Evolutionary conservation across 2,888 invertebrate genomes (phyloP).

Genomic region (Agrochola macilenta): DNA sequence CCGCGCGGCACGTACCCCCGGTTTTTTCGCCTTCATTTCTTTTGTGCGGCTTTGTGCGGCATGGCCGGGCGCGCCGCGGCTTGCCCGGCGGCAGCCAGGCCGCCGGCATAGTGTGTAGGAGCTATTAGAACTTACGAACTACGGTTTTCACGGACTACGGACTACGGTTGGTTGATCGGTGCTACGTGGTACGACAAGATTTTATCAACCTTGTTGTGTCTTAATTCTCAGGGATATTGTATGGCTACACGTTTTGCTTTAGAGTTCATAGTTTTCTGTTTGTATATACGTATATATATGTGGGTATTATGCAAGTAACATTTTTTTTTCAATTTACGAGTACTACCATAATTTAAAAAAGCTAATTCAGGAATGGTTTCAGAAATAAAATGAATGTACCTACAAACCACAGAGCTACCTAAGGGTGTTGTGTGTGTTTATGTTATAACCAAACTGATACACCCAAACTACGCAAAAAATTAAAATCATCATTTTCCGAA

Average conservation of each 20-base stretch:
- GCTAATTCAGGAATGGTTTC: background rate
- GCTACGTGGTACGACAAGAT: constrained; percentile 10
- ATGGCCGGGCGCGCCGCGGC: too few species aligned
- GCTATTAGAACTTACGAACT: background rate
- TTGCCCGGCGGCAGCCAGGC: too few species aligned
- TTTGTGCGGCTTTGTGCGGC: too few species aligned
- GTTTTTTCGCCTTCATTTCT: too few species aligned
- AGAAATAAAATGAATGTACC: background rate
- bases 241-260: background rate
- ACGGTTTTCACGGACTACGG: background rate
- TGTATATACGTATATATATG: too few species aligned
- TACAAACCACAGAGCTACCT: background rate
- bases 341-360: background rate
- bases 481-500: constrained; percentile 12
- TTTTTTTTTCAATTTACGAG: too few species aligned
- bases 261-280: background rate
- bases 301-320: too few species aligned
- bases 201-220: background rate
- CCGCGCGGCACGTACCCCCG: too few species aligned
- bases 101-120: too few species aligned
- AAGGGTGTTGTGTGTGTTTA: background rate
- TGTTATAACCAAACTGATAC: background rate
- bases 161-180: background rate
- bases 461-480: background rate
- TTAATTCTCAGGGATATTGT: background rate